Evolutionary conservation across 2,888 invertebrate species (phyloP), one percentile per base, ranked within the genome.

Genomic region (Oxytorus armatus): DNA sequence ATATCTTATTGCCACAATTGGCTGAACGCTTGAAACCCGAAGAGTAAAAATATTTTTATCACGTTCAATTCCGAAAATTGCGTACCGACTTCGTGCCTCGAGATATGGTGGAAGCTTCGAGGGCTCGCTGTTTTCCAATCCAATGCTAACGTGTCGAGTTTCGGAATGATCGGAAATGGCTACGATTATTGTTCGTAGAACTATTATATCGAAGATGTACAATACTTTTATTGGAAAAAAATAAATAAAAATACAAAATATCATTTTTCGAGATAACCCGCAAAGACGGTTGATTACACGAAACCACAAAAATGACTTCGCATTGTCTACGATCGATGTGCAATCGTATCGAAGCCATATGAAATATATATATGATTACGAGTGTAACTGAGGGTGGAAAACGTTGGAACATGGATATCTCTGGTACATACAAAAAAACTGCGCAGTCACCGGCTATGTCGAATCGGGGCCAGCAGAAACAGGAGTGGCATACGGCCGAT

Each of bases 401-500:
- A 55, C 36, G 68, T 61, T 16, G 33, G 51, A 49, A 70, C 49
- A 18, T n/a, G 68, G 18, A 47, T 53, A 36, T 55, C 63, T 73
- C 42, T 8, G 59, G 29, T 29, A 36, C 18, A 36, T 14, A 18
- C n/a, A n/a, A n/a, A 39, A 59, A 25, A 59, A 61, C 39, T 18
- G 59, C 53, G 61, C 53, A 69, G 77, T 77, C 77, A 63, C 53
- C 33, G n/a, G 61, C 18, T 16, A 44, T 29, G 39, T 55, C 42
- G 21, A 53, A 74, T 61, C 55, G 77, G 11, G 53, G 69, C 63
- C 76, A 76, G 42, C 25, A 23, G 73, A 65, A 65, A 53, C 44
- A 57, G 39, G 47, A 44, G 69, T 68, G 55, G 57, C 69, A 74
- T n/a, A n/a, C 14, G 44, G 68, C 77, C 77, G 77, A 77, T 80